phyloP scores from a whole-genome alignment of 2,113 vertebrate species.

The Nibea albiflora region DNA sequence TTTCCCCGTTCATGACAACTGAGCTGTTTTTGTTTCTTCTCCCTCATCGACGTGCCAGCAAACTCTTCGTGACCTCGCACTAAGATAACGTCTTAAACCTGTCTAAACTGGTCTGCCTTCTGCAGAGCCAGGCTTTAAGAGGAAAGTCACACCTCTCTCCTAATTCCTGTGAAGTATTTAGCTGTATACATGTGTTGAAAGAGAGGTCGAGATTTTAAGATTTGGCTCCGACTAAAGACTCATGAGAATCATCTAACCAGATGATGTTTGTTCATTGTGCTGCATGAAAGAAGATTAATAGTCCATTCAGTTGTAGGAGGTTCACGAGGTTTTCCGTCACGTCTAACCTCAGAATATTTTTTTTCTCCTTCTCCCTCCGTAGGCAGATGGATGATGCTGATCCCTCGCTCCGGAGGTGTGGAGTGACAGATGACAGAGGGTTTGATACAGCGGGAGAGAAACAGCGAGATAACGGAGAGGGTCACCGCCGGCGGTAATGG shows the following conservation, averaged over 20 bases:
- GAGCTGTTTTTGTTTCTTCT: no score
- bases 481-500: slow-evolving; percentile 22
- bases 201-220: no score
- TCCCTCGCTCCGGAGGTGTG: slow-evolving; percentile 56
- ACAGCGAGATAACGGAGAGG: background rate
- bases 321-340: slow-evolving; percentile 34
- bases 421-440: slow-evolving; percentile 66
- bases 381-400: slow-evolving; percentile 63
- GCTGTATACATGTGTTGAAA: no score
- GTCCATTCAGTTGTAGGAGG: slow-evolving; percentile 3
- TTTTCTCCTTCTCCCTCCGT: slow-evolving; percentile 11
- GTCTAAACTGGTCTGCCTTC: no score
- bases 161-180: no score
- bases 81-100: no score
- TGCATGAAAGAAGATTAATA: slow-evolving; percentile 41
- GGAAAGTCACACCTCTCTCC: no score
- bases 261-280: background rate
- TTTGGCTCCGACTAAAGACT: no score
- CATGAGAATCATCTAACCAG: background rate
- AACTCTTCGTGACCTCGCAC: no score
- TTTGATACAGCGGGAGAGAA: slow-evolving; percentile 24
- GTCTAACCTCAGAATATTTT: slow-evolving; percentile 45
- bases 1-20: no score
- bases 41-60: no score
- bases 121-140: no score